Evolutionary conservation across 2,797 vertebrate species (phyloP), one percentile per base, ranked within the genome.

Genomic region (Premnoplex brunnescens): DNA sequence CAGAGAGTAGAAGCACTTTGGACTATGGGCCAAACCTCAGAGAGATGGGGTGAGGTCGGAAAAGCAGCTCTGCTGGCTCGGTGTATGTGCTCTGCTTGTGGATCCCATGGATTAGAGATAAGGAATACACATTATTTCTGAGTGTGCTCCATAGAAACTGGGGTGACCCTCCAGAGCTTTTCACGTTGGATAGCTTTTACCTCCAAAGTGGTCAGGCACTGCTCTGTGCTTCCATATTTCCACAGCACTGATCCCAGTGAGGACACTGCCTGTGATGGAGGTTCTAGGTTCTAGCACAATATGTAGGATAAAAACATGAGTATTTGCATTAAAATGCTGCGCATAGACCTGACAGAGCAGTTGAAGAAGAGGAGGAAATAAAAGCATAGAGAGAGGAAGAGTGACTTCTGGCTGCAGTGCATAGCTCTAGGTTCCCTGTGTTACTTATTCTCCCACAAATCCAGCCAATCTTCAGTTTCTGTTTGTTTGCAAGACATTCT

Each of bases 1-100:
- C 52, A 88, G 96, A 95, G 85, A 93, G 58, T 91, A 90, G 85
- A 94, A 96, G 83, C 87, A 85, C 88, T 95, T 95, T 79, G 85
- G 89, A 94, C 54, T 62, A 46, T 71, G 49, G 80, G 66, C 62
- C 81, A 81, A 85, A 71, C 48, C 79, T 86, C 62, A 86, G 73
- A 82, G 56, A 77, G 72, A 85, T 0, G 6, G 89, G 66, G 48
- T 1, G 0, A 72, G 52, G 87, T 22, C 48, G 64, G 67, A 78
- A 88, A 88, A 55, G 44, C 68, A 80, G 16, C 27, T 68, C 56
- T 88, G 55, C 30, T 72, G 63, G 41, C 46, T 49, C 43, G 32
- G 77, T 20, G 23, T 62, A 10, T 60, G 27, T 36, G 11, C 16
- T 82, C 72, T 85, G 62, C n/a, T 23, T 68, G 8, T 55, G 46